These are phyloP conservation scores for Ictalurus punctatus DNA, from an alignment of 2,113 vertebrate species.

Conservation along the genomic window DNA sequence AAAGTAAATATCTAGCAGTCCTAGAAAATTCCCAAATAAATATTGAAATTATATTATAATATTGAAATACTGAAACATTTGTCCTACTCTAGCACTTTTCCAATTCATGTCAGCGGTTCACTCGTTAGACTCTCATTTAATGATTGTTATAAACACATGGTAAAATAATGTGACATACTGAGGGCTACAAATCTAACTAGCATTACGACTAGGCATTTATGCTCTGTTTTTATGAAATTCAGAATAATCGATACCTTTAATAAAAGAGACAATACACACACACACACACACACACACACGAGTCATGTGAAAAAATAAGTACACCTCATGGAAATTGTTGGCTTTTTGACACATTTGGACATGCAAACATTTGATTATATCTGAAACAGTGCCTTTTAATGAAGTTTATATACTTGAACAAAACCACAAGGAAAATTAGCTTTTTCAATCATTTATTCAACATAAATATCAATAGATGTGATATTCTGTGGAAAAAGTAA, in stretches of 20 bases:
- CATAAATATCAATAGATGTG: no score
- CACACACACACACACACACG: no score
- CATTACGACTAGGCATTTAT: neutral
- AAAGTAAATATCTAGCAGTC: slow-evolving; percentile 72
- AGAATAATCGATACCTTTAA: neutral
- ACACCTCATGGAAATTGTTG: no score
- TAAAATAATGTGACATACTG: neutral
- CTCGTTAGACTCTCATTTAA: neutral
- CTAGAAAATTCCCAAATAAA: neutral
- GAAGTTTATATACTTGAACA: no score
- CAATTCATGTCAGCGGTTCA: neutral
- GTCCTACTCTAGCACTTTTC: neutral
- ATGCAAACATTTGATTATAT: no score
- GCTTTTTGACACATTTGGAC: no score
- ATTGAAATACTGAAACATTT: neutral
- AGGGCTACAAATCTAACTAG: neutral
- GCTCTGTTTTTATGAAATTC: no score
- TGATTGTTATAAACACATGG: neutral
- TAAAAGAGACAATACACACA: neutral
- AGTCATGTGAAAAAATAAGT: no score
- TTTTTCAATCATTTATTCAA: no score
- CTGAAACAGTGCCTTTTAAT: no score
- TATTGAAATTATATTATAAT: neutral
- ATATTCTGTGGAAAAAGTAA: no score
- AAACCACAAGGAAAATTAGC: no score